Evolutionary conservation across 2,888 invertebrate species (phyloP), one percentile per base, ranked within the genome.

Genomic region (Dromius quadrimaculatus): DNA sequence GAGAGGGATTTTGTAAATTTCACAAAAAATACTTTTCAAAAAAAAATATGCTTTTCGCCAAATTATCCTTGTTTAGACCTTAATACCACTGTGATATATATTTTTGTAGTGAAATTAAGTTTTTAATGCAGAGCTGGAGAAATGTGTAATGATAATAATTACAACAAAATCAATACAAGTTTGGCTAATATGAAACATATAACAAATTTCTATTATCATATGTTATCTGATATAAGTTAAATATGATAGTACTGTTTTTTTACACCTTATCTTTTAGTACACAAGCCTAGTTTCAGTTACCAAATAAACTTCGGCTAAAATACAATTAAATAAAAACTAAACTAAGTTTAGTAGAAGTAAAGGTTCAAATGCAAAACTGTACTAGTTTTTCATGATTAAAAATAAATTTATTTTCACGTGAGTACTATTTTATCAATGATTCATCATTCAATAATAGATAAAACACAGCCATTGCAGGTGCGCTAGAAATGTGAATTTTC

Each of bases 181-280:
- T 3, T 28, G 6, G 50, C n/a, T 32, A 32, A 32, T 59, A 57
- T 36, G 6, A 11, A 57, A 34, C 20, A 19, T 19, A n/a, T 3
- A 23, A 59, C 36, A 59, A 20, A 22, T 47, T 41, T 41, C 32
- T 23, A 23, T 62, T 62, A 62, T 62, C 62, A 36, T 34, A 6
- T 32, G 36, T 65, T 65, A 65, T 65, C 65, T 22, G 65, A 65
- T 65, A 19, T 64, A 65, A 65, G 36, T 62, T 38, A 65, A 65
- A 65, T 54, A 65, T 22, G 50, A 50, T 50, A 65, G 22, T 50
- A 32, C 22, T 65, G 23, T 23, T 38, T 62, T 62, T 62, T 22
- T 22, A 41, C 20, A 20, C 23, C 41, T 62, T 62, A 62, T 62
- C 62, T 41, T 1, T 41, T 32, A 43, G 13, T 41, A 41, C 23